These are phyloP conservation scores for Manis pentadactyla DNA, from an alignment of 2,797 vertebrate species.

Conservation along the genomic window DNA sequence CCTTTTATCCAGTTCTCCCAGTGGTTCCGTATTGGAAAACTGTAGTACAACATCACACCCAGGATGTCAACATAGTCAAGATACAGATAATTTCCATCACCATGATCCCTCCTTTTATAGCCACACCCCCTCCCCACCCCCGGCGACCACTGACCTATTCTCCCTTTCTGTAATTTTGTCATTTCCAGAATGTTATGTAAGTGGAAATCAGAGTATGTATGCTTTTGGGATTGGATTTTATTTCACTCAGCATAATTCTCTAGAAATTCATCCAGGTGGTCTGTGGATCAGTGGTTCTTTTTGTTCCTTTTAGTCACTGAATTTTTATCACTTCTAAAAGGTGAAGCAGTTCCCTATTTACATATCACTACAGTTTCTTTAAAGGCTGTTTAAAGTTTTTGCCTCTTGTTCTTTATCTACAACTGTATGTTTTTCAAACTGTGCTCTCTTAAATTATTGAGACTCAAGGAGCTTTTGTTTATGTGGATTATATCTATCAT, in stretches of 20 bases:
- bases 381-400: not conserved
- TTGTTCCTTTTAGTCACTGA: not conserved
- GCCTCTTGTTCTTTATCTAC: not conserved
- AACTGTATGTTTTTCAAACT: not conserved
- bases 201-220: not conserved
- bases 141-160: not conserved
- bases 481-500: not conserved
- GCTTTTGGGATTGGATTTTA: not conserved
- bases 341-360: not conserved
- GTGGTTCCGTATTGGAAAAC: constrained; percentile 3
- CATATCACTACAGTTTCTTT: constrained; percentile 1
- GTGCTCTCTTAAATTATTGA: not conserved
- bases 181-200: not conserved
- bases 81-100: not conserved
- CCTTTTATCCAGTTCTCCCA: not conserved
- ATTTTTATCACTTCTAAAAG: constrained; percentile 20
- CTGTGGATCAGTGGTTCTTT: not conserved
- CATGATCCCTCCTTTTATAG: not conserved
- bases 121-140: not conserved
- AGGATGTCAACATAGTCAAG: not conserved
- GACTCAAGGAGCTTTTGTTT: not conserved
- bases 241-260: not conserved
- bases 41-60: not conserved
- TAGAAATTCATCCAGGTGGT: not conserved
- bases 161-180: constrained; percentile 28